Evolutionary conservation across 2,888 invertebrate species (phyloP).

Genomic region (Rugalucina vietnamica): DNA sequence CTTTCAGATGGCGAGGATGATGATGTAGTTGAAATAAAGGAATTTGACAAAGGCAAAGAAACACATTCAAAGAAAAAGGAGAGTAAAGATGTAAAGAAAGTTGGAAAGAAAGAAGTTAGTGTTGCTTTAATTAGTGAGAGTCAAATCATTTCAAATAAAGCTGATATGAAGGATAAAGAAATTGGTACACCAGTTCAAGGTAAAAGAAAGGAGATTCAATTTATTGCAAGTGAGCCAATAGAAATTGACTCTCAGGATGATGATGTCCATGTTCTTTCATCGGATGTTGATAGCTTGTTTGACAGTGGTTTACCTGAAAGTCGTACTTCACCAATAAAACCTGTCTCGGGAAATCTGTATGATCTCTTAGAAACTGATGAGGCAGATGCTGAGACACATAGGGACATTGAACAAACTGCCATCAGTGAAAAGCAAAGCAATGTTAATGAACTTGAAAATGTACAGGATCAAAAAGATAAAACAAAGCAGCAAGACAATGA

Average conservation of each 20-base stretch:
- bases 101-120: background rate
- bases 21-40: conserved; percentile 13
- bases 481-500: background rate
- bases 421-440: background rate
- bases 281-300: background rate
- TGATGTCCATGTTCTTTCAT: background rate
- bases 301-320: background rate
- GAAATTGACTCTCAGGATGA: background rate
- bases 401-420: background rate
- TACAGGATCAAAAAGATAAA: background rate
- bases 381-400: background rate
- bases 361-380: conserved; percentile 1
- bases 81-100: background rate
- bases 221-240: background rate
- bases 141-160: too few relatives aligned
- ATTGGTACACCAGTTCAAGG: too few relatives aligned
- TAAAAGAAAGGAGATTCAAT: too few relatives aligned
- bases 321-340: background rate
- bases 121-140: too few relatives aligned
- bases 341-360: background rate
- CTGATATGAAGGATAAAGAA: too few relatives aligned
- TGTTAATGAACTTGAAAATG: background rate
- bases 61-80: background rate
- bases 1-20: conserved; percentile 48
- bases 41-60: background rate